phyloP scores from a whole-genome alignment of 2,888 invertebrate species.

The Ennomos quercinarius region DNA sequence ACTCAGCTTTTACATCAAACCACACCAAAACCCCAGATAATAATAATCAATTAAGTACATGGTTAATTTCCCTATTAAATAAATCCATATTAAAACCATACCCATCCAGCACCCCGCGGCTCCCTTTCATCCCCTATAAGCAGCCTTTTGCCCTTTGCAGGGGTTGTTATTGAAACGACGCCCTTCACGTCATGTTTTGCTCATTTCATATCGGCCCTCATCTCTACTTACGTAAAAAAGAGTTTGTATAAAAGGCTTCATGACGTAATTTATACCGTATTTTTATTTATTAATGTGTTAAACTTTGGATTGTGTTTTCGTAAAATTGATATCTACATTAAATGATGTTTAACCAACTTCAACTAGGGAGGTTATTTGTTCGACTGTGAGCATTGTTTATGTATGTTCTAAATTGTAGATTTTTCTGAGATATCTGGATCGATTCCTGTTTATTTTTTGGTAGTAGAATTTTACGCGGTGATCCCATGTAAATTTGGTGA shows the following conservation, averaged over 20 bases:
- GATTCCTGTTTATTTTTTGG: no score
- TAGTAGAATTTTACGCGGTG: no score
- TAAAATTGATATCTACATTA: no score
- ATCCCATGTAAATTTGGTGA: no score
- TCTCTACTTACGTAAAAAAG: conserved; percentile 9
- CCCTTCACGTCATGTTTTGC: conserved; percentile 24
- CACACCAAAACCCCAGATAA: not conserved
- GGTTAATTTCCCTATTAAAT: conserved; percentile 1
- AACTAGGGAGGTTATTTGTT: no score
- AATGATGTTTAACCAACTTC: no score
- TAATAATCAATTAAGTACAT: conserved; percentile 5
- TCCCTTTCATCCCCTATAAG: not conserved
- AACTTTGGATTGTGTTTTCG: no score
- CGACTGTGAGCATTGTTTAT: no score
- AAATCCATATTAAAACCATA: no score
- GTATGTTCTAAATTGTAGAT: no score
- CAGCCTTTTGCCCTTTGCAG: conserved; percentile 9
- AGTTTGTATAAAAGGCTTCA: conserved; percentile 3
- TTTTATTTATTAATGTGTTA: not conserved
- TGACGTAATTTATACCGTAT: no score
- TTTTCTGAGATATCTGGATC: no score
- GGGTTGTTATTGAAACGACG: conserved; percentile 15
- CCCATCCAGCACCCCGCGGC: not conserved
- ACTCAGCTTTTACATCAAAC: not conserved
- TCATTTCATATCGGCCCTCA: conserved; percentile 21